Conservation (phyloP, 2,113 vertebrate species). For the Talpa occidentalis region DNA sequence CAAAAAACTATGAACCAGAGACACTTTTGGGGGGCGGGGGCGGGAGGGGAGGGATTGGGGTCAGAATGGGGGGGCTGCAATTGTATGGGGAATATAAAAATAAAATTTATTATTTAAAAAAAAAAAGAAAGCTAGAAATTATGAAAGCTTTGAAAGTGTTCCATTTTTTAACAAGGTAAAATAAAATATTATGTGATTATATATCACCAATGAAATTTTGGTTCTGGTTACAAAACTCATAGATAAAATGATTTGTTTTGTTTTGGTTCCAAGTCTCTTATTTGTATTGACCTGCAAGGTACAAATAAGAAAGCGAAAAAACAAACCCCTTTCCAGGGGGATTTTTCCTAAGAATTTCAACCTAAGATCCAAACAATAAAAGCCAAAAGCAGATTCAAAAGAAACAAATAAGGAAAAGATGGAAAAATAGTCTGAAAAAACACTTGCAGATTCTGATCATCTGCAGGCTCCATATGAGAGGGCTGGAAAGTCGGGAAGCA, state of each 20-base stretch:
- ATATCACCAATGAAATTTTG: not conserved
- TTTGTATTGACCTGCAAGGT: not conserved
- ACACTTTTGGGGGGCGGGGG: too few species aligned
- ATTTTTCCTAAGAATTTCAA: conserved; percentile 37
- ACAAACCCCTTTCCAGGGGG: not conserved
- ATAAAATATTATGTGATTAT: not conserved
- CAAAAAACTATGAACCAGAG: too few species aligned
- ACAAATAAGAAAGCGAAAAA: not conserved
- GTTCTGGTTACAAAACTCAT: not conserved
- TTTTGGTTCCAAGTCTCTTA: not conserved
- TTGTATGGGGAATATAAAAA: too few species aligned
- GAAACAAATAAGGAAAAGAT: not conserved
- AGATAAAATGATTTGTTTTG: not conserved
- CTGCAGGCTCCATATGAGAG: not conserved
- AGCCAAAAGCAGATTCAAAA: conserved; percentile 13
- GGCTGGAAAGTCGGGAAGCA: not conserved
- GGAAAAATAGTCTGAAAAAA: not conserved
- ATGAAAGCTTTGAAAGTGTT: not conserved
- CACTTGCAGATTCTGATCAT: not conserved
- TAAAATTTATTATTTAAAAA: too few species aligned
- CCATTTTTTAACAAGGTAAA: conserved; percentile 1
- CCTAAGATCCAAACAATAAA: conserved; percentile 16
- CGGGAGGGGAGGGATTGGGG: too few species aligned
- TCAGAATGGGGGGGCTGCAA: too few species aligned
- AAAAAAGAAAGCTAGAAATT: not conserved